Evolutionary conservation across 2,113 vertebrate species (phyloP), one percentile per base, ranked within the genome.

Genomic region (Ceyx cyanopectus): DNA sequence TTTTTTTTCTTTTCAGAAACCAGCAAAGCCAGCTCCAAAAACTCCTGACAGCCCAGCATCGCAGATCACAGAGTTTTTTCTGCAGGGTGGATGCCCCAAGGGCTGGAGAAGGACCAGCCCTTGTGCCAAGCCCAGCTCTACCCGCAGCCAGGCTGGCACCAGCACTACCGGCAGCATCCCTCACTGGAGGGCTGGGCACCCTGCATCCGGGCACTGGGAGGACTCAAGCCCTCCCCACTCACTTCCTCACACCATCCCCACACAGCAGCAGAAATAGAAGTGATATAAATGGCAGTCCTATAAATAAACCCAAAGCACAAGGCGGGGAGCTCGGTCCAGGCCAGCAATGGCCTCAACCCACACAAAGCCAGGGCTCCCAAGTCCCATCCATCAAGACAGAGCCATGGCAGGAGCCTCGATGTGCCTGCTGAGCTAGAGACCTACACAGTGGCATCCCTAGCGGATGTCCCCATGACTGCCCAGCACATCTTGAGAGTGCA

Each of bases 241-340:
- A 4, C 57, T 96, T 94, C 77, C 93, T 92, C 10, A 0, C 79
- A 8, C 18, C 9, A 13, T 95, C 96, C 93, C 88, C 68, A 91
- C 51, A 75, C 40, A 0, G 92, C 72, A 23, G 70, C 95, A 96
- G 90, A 94, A 96, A 95, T 94, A 96, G 94, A 72, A 87, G 54
- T 4, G 43, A 85, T 95, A 95, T 94, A 94, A 96, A 95, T 83
- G 83, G 93, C 92, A 86, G 78, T 89, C 96, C 96, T 96, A 96
- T 92, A 96, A 95, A 96, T 96, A 96, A 92, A 62, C 78, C 86
- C 84, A 68, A 82, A 89, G 88, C 88, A 92, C 48, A 54, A 92
- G 90, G 92, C 60, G 1, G 37, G 72, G 94, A 93, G 80, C 84
- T 86, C 2, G 41, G 67, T 81, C 85, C 75, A 91, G 93, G 85